Base-by-base conservation (phyloP, 2,113 vertebrate genomes). In the Callopanchax toddi region DNA sequence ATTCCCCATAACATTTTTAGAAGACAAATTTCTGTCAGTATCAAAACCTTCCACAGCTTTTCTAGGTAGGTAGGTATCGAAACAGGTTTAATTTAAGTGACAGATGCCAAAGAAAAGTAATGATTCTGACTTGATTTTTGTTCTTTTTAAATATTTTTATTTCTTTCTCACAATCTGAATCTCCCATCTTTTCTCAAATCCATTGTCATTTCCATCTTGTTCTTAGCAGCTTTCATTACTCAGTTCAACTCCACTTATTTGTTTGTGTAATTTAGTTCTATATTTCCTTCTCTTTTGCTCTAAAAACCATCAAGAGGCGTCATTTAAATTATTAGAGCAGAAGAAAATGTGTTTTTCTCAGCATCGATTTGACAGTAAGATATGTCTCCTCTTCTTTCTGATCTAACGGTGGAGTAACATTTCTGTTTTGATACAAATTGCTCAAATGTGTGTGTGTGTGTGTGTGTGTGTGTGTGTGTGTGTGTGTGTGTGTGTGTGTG, bases 341-440 rank as follows among this genome's bases (percentile, higher is more conserved):
- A 59, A 37, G 36, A 62, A 22, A 13, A 18, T 17, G 18, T 12
- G 34, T 39, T 34, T 23, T 12, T 54, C 11, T 49, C 17, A 4
- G 56, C 17, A 6, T 34, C 6, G 29, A 32, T 44, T 43, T 29
- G 8, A 45, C 49, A 54, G 32, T 32, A 44, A 53, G 53, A 12
- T 17, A 23, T 6, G n/a, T 18, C 25, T 67, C 52, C 55, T 57
- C 10, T 39, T 39, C 11, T 13, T 16, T 6, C 64, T 57, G 56
- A 53, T 43, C 34, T 36, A 36, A 36, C 42, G 48, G 29, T 49
- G 61, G 57, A 64, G 53, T 16, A 8, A 56, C 78, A 57, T 60
- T 63, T 67, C 29, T 54, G 23, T 74, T 36, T 60, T 54, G 13
- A 22, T 51, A 66, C 61, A 71, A 66, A 71, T 56, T 4, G 34